Evolutionary conservation across 2,797 vertebrate genomes (phyloP), one percentile per base, ranked within the genome.

Genomic region (Triplophysa bombifrons): DNA sequence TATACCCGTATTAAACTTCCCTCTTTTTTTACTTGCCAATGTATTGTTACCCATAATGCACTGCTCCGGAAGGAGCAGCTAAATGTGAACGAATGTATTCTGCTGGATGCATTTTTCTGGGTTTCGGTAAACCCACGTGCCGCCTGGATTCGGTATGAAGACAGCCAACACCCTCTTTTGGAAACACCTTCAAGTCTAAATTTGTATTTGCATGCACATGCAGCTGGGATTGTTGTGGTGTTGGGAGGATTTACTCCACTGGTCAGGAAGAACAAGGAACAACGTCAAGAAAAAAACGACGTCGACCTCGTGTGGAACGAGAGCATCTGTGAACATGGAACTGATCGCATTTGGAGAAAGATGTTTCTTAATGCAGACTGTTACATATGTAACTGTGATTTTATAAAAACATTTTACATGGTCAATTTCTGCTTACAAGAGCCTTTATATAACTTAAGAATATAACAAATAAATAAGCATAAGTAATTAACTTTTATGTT

Each of bases 1-100:
- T 87, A 72, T 90, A 88, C 82, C 91, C 90, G 0, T 88, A 85
- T 76, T 93, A 84, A 90, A 79, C 80, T 82, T 84, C 66, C 58
- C 20, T 72, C 38, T 38, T 38, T 27, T 27, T 67, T 19, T n/a
- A 25, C 63, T 63, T 44, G 46, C 44, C 20, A 30, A 22, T 56
- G 27, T 63, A 64, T n/a, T 27, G 20, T 56, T 55, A 74, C 51
- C 56, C 56, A 50, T 65, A 61, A 48, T 70, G 51, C 51, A 78
- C 61, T 22, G 22, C 38, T 66, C 16, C 41, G 72, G 72, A 38
- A 70, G 22, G 64, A 25, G 27, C 41, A 80, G 60, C 30, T 64
- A 30, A 72, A 72, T 65, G 58, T 51, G 66, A 70, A 63, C 1
- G 46, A 55, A 61, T 61, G 3, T 48, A 22, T 25, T 66, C 60